Conservation (phyloP, 1,140 invertebrate genomes). For the Dinoponera quadriceps region DNA sequence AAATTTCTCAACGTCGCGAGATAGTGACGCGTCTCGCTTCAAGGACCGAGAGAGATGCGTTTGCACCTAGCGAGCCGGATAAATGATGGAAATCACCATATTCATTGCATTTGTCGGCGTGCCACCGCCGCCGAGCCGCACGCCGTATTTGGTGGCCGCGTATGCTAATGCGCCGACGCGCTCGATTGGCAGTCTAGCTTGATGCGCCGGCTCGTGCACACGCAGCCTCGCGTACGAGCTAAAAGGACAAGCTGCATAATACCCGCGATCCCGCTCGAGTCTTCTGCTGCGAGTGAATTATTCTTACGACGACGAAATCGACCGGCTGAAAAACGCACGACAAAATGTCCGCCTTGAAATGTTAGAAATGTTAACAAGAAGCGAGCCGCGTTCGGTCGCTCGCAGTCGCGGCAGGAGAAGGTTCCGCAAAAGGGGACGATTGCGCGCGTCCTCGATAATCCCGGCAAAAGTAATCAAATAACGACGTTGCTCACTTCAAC, state of each 20-base stretch:
- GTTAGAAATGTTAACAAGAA: constrained; percentile 49
- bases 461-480: constrained; percentile 46
- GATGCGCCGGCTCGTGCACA: constrained; percentile 27
- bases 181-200: constrained; percentile 65
- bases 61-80: constrained; percentile 73
- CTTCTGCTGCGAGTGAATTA: constrained; percentile 62
- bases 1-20: constrained; percentile 44
- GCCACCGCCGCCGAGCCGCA: constrained; percentile 70
- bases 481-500: constrained; percentile 14
- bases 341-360: constrained; percentile 38
- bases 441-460: not conserved
- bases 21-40: constrained; percentile 63
- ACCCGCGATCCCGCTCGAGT: constrained; percentile 37
- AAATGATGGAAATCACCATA: constrained; percentile 82
- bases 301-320: constrained; percentile 46
- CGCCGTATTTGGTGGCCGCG: constrained; percentile 80
- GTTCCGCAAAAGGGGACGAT: constrained; percentile 26
- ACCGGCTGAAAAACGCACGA: constrained; percentile 25
- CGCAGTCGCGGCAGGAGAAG: constrained; percentile 10
- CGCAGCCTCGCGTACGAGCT: constrained; percentile 38
- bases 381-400: not conserved
- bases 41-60: constrained; percentile 62
- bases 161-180: constrained; percentile 78
- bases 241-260: constrained; percentile 68
- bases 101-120: constrained; percentile 79